Evolutionary conservation across 2,797 vertebrate species (phyloP).

Genomic region (Liasis olivaceus): DNA sequence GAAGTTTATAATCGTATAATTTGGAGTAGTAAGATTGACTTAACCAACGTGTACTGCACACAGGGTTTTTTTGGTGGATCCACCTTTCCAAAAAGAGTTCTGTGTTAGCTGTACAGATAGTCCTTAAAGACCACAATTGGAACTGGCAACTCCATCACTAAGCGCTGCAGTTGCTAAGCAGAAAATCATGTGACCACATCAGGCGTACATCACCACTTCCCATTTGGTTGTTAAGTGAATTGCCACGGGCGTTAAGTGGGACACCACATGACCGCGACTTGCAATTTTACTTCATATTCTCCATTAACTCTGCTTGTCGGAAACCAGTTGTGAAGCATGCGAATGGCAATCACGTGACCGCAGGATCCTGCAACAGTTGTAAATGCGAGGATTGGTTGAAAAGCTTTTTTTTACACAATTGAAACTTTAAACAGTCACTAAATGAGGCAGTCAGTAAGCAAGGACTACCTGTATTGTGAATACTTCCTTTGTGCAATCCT

Average conservation of each 20-base stretch:
- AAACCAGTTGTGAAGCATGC: background rate
- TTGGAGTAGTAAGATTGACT: background rate
- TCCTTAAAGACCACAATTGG: background rate
- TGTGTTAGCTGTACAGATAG: background rate
- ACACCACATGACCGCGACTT: background rate
- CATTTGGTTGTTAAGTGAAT: background rate
- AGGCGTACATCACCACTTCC: background rate
- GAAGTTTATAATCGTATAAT: constrained; percentile 17
- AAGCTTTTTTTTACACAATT: background rate
- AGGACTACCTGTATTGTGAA: background rate
- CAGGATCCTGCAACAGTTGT: background rate
- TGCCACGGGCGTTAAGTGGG: background rate
- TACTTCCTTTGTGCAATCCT: background rate
- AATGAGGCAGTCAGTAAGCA: background rate
- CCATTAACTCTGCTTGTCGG: background rate
- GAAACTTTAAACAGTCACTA: background rate
- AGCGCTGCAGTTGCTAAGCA: background rate
- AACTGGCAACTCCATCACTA: background rate
- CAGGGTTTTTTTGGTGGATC: background rate
- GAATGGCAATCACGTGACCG: background rate
- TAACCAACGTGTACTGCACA: background rate
- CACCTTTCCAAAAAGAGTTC: background rate
- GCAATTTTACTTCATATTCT: background rate
- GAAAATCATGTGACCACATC: background rate
- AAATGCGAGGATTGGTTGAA: background rate